These are phyloP conservation scores for Drosophila barbarae DNA, from an alignment of 2,888 invertebrate genomes.

Conservation along the genomic window DNA sequence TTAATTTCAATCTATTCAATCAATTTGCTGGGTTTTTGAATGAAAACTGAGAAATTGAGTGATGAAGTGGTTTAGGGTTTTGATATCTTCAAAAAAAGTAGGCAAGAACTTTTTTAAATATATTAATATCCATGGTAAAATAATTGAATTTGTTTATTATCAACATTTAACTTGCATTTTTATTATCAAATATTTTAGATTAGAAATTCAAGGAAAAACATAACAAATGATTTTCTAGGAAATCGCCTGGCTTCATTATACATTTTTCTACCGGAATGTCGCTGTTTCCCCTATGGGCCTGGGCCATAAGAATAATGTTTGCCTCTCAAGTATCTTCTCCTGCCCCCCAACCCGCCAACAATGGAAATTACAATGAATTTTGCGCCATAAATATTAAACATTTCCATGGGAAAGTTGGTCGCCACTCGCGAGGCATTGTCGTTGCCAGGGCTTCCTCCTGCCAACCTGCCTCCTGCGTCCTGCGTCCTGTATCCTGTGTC, in stretches of 20 bases:
- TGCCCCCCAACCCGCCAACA: background rate
- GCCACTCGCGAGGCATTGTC: slow-evolving; percentile 10
- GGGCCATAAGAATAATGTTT: slow-evolving; percentile 5
- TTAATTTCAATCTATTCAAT: background rate
- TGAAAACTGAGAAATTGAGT: no score
- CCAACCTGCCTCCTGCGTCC: background rate
- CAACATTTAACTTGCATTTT: no score
- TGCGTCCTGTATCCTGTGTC: background rate
- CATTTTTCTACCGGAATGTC: background rate
- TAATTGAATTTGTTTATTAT: no score
- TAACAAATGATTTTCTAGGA: background rate
- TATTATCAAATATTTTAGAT: no score
- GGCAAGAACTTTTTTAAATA: no score
- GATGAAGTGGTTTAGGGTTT: no score
- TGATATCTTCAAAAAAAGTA: no score
- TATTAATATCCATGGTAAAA: no score
- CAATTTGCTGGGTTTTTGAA: background rate
- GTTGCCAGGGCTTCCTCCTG: slow-evolving; percentile 7
- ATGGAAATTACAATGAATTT: slow-evolving; percentile 15
- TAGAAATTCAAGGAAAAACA: background rate
- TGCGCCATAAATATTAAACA: slow-evolving; percentile 24
- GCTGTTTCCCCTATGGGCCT: background rate
- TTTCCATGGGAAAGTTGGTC: slow-evolving; percentile 14
- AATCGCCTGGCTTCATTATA: slow-evolving; percentile 1
- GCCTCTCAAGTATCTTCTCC: slow-evolving; percentile 1